phyloP scores from a whole-genome alignment of 2,888 invertebrate species.

The Stenchaetothrips biformis region DNA sequence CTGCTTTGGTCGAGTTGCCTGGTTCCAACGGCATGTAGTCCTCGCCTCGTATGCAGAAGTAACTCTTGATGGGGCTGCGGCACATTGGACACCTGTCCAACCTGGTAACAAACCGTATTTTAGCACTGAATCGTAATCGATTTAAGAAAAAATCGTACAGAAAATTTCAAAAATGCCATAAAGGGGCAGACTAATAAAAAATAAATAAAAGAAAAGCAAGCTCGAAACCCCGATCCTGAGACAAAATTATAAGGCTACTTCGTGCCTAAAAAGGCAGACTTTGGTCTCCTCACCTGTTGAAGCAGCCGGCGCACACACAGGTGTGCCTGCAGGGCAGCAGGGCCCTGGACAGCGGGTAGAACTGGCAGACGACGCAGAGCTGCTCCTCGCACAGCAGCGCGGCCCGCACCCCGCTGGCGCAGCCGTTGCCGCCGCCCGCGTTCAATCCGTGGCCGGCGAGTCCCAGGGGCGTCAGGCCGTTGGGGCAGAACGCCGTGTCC shows the following conservation, averaged over 20 bases:
- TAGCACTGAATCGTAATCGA: neutral
- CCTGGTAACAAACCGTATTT: slow-evolving; percentile 47
- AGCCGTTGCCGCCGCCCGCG: slow-evolving; percentile 47
- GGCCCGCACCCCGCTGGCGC: slow-evolving; percentile 43
- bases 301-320: slow-evolving; percentile 76
- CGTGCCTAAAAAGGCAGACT: neutral
- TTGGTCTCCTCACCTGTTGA: slow-evolving; percentile 49
- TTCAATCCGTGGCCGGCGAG: slow-evolving; percentile 51
- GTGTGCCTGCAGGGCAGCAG: slow-evolving; percentile 80
- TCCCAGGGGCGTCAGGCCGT: slow-evolving; percentile 40
- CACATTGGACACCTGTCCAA: slow-evolving; percentile 84
- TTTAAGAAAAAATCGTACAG: slow-evolving; percentile 25
- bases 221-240: too few relatives aligned
- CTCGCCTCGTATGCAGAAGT: slow-evolving; percentile 76
- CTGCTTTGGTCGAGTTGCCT: slow-evolving; percentile 44
- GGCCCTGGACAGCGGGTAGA: slow-evolving; percentile 69
- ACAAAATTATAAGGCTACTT: too few relatives aligned
- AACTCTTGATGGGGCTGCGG: slow-evolving; percentile 73
- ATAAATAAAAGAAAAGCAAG: too few relatives aligned
- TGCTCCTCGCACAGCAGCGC: slow-evolving; percentile 51
- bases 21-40: slow-evolving; percentile 60
- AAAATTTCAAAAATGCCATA: neutral
- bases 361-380: slow-evolving; percentile 78
- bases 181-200: neutral
- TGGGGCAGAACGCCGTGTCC: slow-evolving; percentile 17